Percentiles rank a stretch among this genome's conserved stretches.
Conservation (phyloP, 2,888 invertebrate species). For the Criorhina ranunculi region DNA sequence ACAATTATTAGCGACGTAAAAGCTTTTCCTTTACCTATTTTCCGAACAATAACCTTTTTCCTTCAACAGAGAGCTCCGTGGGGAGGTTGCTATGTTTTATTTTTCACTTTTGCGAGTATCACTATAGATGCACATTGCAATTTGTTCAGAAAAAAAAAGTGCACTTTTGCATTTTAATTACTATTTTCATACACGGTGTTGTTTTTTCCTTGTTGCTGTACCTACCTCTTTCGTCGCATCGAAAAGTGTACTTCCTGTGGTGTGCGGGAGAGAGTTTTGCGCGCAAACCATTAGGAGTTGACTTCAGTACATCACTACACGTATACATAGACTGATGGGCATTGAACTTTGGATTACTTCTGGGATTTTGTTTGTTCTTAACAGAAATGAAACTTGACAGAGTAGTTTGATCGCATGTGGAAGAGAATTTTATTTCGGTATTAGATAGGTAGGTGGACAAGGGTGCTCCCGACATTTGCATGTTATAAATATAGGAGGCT, state of each 20-base stretch:
- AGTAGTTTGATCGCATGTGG: slow-evolving; percentile 1
- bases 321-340: slow-evolving; percentile 60
- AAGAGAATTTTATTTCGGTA: too few relatives aligned
- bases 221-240: background rate
- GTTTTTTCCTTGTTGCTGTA: slow-evolving; percentile 1
- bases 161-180: slow-evolving; percentile 68
- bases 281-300: slow-evolving; percentile 33
- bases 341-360: slow-evolving; percentile 73
- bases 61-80: slow-evolving; percentile 75
- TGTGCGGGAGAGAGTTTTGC: slow-evolving; percentile 17
- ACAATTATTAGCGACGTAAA: slow-evolving; percentile 63
- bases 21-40: slow-evolving; percentile 80
- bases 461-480: background rate
- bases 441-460: too few relatives aligned
- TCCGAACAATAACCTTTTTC: slow-evolving; percentile 80
- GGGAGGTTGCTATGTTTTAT: slow-evolving; percentile 14
- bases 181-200: slow-evolving; percentile 59
- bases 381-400: background rate
- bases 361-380: slow-evolving; percentile 23
- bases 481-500: too few relatives aligned
- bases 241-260: slow-evolving; percentile 39
- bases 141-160: slow-evolving; percentile 61
- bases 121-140: slow-evolving; percentile 49
- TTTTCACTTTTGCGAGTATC: slow-evolving; percentile 16
- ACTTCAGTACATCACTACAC: slow-evolving; percentile 17